phyloP scores from a whole-genome alignment of 2,888 invertebrate genomes.

The Drosophila mettleri region DNA sequence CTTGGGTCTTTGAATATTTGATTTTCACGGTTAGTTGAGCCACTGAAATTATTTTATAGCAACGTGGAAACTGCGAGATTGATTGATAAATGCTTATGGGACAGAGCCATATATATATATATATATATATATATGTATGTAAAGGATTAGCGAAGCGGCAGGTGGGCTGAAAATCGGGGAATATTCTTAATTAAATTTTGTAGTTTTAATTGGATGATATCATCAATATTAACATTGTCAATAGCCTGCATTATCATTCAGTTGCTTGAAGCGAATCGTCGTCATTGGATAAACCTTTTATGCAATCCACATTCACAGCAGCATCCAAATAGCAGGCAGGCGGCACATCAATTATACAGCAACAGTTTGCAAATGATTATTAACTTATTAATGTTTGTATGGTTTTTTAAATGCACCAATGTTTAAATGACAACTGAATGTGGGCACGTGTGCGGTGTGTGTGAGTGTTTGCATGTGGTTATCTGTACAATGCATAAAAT shows the following conservation, averaged over 20 bases:
- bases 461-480: conserved; percentile 15
- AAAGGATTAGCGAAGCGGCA: not conserved
- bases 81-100: no score
- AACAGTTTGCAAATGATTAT: conserved; percentile 41
- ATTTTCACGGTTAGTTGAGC: conserved; percentile 68
- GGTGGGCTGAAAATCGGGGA: not conserved
- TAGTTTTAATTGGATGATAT: conserved; percentile 37
- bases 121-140: not conserved
- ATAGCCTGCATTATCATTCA: not conserved
- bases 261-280: not conserved
- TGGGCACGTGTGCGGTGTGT: not conserved
- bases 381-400: conserved; percentile 62
- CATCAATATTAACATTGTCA: conserved; percentile 27
- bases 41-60: conserved; percentile 6
- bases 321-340: conserved; percentile 34
- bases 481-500: conserved; percentile 33
- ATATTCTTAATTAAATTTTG: conserved; percentile 5
- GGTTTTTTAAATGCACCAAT: conserved; percentile 48
- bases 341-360: conserved; percentile 44
- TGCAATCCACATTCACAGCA: conserved; percentile 35
- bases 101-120: no score
- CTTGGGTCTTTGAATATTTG: conserved; percentile 53
- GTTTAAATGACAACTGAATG: conserved; percentile 41
- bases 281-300: conserved; percentile 19
- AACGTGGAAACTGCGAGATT: conserved; percentile 5